Evolutionary conservation across 2,888 invertebrate genomes (phyloP), one percentile per base, ranked within the genome.

Genomic region (Lasius platythorax): DNA sequence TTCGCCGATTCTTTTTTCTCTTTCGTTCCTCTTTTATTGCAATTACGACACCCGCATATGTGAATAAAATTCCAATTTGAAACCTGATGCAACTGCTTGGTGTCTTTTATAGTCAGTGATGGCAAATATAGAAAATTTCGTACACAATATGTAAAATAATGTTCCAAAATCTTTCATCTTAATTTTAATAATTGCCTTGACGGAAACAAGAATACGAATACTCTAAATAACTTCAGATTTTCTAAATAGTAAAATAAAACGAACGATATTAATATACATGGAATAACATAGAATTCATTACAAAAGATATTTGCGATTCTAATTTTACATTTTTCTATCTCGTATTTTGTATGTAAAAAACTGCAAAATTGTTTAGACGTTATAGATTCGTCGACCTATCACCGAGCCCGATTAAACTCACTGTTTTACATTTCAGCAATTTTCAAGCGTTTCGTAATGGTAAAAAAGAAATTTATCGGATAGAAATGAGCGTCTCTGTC

Each of bases 381-480:
- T 64, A 28, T 61, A 40, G 56, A 30, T 67, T n/a, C 23, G 18
- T 18, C 28, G 9, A 43, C 3, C 23, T n/a, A 12, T 61, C 46
- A 5, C 23, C 33, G 46, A 79, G 23, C 40, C n/a, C 6, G 18
- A 73, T 79, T 61, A 37, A 79, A 63, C 33, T 56, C 56, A 15
- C 12, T 28, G 9, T 66, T 68, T 63, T 46, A 66, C 53, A 53
- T 61, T 64, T 6, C 11, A 9, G 3, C 40, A n/a, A 43, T 78
- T 23, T 40, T 56, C 64, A 64, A 82, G 53, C 72, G 46, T 74
- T 81, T 64, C 33, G 30, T 64, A 30, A 75, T 64, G 30, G 43
- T 61, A 64, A 79, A 76, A 66, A 53, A 64, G 46, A 12, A 82
- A 63, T 70, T 58, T 61, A 73, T 74, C 37, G 37, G n/a, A 56